Evolutionary conservation across 2,113 vertebrate genomes (phyloP), one percentile per base, ranked within the genome.

Genomic region (Cephalopholis sonnerati): DNA sequence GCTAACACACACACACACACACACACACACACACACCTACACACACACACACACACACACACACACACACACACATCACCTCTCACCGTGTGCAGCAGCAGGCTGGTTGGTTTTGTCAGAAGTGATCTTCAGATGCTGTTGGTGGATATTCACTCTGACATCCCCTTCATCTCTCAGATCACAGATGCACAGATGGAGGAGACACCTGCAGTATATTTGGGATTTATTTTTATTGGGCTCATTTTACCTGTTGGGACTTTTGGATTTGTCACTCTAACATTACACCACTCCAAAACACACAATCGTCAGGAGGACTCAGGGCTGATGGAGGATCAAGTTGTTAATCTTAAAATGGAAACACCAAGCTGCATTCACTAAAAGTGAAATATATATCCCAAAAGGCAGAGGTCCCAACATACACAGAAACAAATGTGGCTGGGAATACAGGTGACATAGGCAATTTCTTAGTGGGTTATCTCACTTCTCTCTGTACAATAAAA

Each of bases 81-180:
- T 78, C 44, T 70, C 54, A 44, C 17, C 1, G 11, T 53, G 44
- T 69, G 57, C 53, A 59, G 53, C 74, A 74, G 58, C 78, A 57
- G 58, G 58, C 70, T 32, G 76, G 5, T 9, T 77, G 55, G 18
- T 50, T 50, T 22, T 58, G 81, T 80, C 73, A 83, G 68, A 79
- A 62, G 62, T 53, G 71, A 79, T 86, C 44, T 80, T 72, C 67
- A 69, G 57, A 77, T 59, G 50, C 39, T 50, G 58, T 41, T 25
- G 51, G 59, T 85, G 61, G 75, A 85, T 50, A 82, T 75, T 73
- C 70, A 59, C 25, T 59, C 25, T 68, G 55, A 79, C 25, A 75
- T 55, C 44, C 51, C 59, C 71, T 79, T 88, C 62, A 58, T 74
- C 54, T 71, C 54, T 62, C 66, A 66, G 25, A 85, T 88, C 65